These are phyloP conservation scores for Cynopterus sphinx DNA, from an alignment of 2,797 vertebrate genomes.

Conservation along the genomic window DNA sequence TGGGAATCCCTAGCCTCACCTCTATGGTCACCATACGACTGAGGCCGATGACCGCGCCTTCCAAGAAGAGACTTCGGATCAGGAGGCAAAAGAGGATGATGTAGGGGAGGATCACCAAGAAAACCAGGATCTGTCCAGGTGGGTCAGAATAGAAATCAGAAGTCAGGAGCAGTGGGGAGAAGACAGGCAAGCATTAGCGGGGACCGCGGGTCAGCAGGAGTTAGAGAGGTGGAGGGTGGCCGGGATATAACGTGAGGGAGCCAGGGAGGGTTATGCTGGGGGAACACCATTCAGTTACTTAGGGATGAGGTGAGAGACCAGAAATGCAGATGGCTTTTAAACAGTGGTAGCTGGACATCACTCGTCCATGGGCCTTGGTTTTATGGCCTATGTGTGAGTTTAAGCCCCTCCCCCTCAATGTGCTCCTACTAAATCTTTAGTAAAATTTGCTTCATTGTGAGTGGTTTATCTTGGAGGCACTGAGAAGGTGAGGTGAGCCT, in stretches of 20 bases:
- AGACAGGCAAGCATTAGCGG: background rate
- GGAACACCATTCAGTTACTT: background rate
- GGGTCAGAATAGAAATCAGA: background rate
- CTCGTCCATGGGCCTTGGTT: background rate
- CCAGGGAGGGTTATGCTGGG: background rate
- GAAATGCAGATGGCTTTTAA: background rate
- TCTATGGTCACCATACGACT: background rate
- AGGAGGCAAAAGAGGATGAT: conserved; percentile 25
- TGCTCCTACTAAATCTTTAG: background rate
- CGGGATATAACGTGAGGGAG: rapidly evolving
- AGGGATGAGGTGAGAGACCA: background rate
- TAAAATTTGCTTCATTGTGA: background rate
- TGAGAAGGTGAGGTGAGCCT: background rate
- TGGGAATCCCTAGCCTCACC: conserved; percentile 11
- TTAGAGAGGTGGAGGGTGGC: background rate
- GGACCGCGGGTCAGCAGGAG: rapidly evolving
- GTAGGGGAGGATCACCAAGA: background rate
- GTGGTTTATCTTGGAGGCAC: background rate
- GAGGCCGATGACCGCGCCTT: background rate
- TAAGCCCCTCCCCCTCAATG: background rate
- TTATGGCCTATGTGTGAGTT: background rate
- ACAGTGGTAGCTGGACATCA: background rate
- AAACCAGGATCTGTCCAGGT: background rate
- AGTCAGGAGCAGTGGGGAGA: background rate
- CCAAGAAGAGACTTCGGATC: conserved; percentile 6